Base-by-base conservation (phyloP, 2,113 vertebrate species). In the Leiothrix lutea region DNA sequence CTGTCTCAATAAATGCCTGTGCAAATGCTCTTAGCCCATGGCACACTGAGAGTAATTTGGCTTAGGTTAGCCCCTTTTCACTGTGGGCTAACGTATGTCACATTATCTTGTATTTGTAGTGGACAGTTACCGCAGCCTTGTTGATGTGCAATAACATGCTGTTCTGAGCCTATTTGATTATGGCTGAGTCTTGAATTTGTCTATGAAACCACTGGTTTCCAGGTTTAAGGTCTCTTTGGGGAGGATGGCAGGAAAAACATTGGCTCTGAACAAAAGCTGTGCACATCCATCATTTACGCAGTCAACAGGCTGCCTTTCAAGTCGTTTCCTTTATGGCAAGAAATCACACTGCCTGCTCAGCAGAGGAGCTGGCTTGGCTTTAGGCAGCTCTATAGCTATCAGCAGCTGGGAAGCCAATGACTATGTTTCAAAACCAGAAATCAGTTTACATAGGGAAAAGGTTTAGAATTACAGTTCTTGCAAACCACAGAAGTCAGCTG, bases 11-110 rank as follows among this genome's bases (percentile, higher is more conserved):
- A 96, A 78, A 90, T 94, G 88, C 44, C 91, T 92, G 51, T 71
- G 75, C 82, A 95, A 95, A 94, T 78, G 92, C 86, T 88, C 51
- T 88, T 90, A 95, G 94, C 80, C 91, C 64, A 38, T 80, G 86
- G 96, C 92, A 91, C 70, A 78, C 36, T 66, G 56, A 60, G 75
- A 93, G 86, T 47, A 94, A 96, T 97, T 95, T 96, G 92, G 94
- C 88, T 86, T 74, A 28, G 47, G 75, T 83, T 95, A 94, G 83
- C 64, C 91, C 72, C 86, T 90, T 94, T 88, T 93, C 96, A 92
- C 88, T 92, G 91, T 12, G 7, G 94, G 86, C 92, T 95, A 94
- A 90, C 28, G 60, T 94, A 93, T 92, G 94, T 88, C 92, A 88
- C 62, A 73, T 96, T 93, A 83, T 88, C 92, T 73, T 1, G 3